Percentiles rank a stretch among this genome's conserved stretches.
These are phyloP conservation scores for Botrylloides violaceus DNA, from an alignment of 23 tunicate genomes.

Conservation along the genomic window DNA sequence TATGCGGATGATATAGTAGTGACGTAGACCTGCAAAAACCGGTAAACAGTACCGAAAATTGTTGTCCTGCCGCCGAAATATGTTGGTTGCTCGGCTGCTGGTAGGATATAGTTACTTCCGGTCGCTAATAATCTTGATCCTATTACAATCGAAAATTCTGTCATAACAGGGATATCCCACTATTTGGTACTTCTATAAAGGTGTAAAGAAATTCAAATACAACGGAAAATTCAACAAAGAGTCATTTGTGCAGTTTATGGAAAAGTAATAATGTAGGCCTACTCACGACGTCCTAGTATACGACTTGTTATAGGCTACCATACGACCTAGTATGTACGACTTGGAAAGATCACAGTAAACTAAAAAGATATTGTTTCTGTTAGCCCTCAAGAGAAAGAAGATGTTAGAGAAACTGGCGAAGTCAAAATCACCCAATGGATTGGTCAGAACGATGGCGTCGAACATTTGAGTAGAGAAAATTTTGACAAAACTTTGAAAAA, in stretches of 20 bases:
- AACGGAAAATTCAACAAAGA: constrained; percentile 34
- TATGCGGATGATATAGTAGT: background rate
- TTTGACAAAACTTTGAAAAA: constrained; percentile 37
- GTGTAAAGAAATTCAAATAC: constrained; percentile 50
- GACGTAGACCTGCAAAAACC: too few relatives aligned
- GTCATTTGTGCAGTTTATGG: constrained; percentile 44
- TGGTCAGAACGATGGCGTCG: constrained; percentile 45
- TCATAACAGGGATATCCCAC: constrained; percentile 76
- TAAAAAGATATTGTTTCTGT: background rate
- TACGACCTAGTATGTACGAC: too few relatives aligned
- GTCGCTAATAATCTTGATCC: background rate
- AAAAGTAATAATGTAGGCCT: too few relatives aligned
- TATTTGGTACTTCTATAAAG: constrained; percentile 59
- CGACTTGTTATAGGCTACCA: too few relatives aligned
- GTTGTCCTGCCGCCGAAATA: too few relatives aligned
- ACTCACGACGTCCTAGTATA: too few relatives aligned
- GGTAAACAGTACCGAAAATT: too few relatives aligned
- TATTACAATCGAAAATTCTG: too few relatives aligned
- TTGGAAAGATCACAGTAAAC: background rate
- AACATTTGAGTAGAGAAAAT: constrained; percentile 53
- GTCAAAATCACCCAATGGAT: constrained; percentile 29
- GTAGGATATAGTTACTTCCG: background rate
- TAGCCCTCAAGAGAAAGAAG: constrained; percentile 15
- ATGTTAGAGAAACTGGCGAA: background rate
- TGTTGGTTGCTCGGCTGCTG: too few relatives aligned